Evolutionary conservation across 2,888 invertebrate species (phyloP).

Genomic region (Cheilosia variabilis): DNA sequence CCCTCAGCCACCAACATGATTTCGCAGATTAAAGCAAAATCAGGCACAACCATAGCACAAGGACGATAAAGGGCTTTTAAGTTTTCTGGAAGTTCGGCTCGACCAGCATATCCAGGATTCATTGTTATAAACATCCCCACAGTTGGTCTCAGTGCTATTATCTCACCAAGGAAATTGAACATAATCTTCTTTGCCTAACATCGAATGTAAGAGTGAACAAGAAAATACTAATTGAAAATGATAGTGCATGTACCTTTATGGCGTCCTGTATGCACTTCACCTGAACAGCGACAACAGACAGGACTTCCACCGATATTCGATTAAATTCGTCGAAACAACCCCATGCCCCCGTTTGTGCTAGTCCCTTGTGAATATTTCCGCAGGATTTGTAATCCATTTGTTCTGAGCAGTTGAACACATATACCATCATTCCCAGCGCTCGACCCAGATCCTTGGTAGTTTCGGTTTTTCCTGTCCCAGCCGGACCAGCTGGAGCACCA

Average conservation of each 20-base stretch:
- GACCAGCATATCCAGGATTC: constrained; percentile 98
- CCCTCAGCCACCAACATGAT: constrained; percentile 99
- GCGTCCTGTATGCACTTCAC: constrained; percentile 94
- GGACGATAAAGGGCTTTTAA: constrained; percentile 90
- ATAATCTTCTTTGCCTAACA: constrained; percentile 87
- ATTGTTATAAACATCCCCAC: constrained; percentile 97
- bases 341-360: constrained; percentile 91
- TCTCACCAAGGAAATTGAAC: constrained; percentile 94
- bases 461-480: constrained; percentile 92
- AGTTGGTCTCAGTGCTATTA: constrained; percentile 89
- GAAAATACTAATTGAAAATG: constrained; percentile 24
- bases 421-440: constrained; percentile 97
- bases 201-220: background rate
- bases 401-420: constrained; percentile 98
- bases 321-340: constrained; percentile 99
- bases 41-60: constrained; percentile 98
- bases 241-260: constrained; percentile 85
- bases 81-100: constrained; percentile 95
- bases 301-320: constrained; percentile 96
- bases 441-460: constrained; percentile 98
- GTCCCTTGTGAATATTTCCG: constrained; percentile 96
- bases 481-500: constrained; percentile 94
- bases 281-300: constrained; percentile 98
- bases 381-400: constrained; percentile 99
- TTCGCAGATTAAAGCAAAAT: constrained; percentile 97